phyloP scores from a whole-genome alignment of 2,888 invertebrate species.

The Caenorhabditis sp. region DNA sequence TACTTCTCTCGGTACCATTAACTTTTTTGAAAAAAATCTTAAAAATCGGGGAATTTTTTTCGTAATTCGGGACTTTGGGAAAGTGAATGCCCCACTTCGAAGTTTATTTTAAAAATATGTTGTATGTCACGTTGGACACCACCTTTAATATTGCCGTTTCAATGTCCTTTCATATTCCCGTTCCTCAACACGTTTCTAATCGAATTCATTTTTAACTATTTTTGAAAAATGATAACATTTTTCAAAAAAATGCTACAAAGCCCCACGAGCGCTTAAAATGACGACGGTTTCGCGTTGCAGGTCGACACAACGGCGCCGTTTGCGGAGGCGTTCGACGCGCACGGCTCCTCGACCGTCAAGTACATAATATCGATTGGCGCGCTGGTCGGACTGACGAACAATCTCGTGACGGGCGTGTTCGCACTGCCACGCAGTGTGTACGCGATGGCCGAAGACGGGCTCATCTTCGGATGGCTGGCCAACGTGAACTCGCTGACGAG shows the following conservation, averaged over 20 bases:
- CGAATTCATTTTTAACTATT: too few species aligned
- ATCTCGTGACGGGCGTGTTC: slow-evolving; percentile 83
- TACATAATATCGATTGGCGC: slow-evolving; percentile 89
- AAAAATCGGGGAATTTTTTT: too few species aligned
- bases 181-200: too few species aligned
- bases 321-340: slow-evolving; percentile 85
- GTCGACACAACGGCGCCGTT: slow-evolving; percentile 80
- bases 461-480: slow-evolving; percentile 81
- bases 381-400: slow-evolving; percentile 87
- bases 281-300: too few species aligned
- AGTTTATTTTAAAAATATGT: too few species aligned
- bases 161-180: too few species aligned
- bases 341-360: slow-evolving; percentile 86
- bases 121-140: too few species aligned
- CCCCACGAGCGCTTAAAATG: neutral
- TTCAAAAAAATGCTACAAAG: neutral
- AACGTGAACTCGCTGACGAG: slow-evolving; percentile 60
- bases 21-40: too few species aligned
- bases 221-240: neutral
- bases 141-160: too few species aligned
- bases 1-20: too few species aligned
- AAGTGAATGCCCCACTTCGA: too few species aligned
- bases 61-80: too few species aligned
- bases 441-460: slow-evolving; percentile 82
- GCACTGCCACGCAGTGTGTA: slow-evolving; percentile 87